phyloP scores from a whole-genome alignment of 1,140 invertebrate genomes.

The Bradynema listronoti region DNA sequence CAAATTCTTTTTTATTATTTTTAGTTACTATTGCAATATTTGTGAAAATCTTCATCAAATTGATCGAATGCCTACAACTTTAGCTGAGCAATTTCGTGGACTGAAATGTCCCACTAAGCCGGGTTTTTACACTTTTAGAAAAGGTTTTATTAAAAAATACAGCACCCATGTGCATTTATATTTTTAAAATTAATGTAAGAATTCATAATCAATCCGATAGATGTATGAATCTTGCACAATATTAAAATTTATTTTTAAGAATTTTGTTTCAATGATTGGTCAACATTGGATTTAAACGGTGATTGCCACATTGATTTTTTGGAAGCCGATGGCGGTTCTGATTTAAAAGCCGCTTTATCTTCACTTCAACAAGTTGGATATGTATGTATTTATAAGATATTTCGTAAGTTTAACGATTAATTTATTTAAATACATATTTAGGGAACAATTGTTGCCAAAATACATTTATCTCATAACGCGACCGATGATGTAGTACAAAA shows the following conservation, averaged over 20 bases:
- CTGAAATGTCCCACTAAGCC: conserved; percentile 50
- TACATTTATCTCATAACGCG: conserved; percentile 53
- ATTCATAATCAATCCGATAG: too few relatives aligned
- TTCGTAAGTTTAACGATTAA: too few relatives aligned
- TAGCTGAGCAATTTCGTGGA: conserved; percentile 31
- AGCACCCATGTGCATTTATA: too few relatives aligned
- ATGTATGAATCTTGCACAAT: too few relatives aligned
- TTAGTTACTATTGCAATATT: conserved; percentile 56
- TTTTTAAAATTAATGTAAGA: too few relatives aligned
- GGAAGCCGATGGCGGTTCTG: conserved; percentile 40
- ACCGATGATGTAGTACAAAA: conserved; percentile 45
- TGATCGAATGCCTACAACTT: neutral
- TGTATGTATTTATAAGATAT: too few relatives aligned
- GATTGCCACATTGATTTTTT: conserved; percentile 56
- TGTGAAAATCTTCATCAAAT: conserved; percentile 46
- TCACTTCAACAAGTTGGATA: conserved; percentile 56
- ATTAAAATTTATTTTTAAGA: too few relatives aligned
- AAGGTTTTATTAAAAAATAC: too few relatives aligned
- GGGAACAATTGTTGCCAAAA: conserved; percentile 57
- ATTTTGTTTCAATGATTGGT: conserved; percentile 58
- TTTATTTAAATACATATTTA: too few relatives aligned
- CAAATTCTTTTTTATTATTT: conserved; percentile 12
- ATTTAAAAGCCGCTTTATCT: conserved; percentile 50
- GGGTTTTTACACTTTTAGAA: conserved; percentile 55
- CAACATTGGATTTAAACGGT: conserved; percentile 48